Conservation (phyloP, 2,113 vertebrate genomes). For the Sinocyclocheilus grahami region DNA sequence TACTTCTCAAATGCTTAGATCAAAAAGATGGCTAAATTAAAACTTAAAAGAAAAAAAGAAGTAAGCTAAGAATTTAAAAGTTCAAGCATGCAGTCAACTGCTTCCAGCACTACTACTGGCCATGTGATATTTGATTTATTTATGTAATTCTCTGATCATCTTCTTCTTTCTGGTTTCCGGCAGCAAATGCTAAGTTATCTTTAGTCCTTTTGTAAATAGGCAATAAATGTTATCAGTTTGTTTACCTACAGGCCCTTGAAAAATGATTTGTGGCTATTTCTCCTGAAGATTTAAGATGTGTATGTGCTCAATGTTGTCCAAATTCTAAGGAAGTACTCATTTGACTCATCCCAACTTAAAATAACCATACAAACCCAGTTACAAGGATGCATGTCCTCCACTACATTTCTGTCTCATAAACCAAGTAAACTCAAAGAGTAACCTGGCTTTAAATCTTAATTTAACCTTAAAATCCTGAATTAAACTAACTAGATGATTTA, state of each 20-base stretch:
- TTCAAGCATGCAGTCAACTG: neutral
- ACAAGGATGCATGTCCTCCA: neutral
- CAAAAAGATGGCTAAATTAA: neutral
- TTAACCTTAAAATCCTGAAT: too few relatives aligned
- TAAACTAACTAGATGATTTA: too few relatives aligned
- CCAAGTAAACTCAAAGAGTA: neutral
- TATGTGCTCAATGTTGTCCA: neutral
- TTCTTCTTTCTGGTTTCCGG: neutral
- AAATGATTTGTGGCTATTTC: conserved; percentile 4
- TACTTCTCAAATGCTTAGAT: conserved; percentile 38
- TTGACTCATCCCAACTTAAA: neutral
- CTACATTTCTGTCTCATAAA: neutral
- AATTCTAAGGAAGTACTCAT: neutral
- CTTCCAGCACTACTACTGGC: neutral
- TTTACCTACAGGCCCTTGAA: conserved; percentile 1
- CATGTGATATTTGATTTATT: too few relatives aligned
- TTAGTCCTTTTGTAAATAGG: conserved; percentile 11
- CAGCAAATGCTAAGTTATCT: neutral
- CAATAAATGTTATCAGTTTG: conserved; percentile 16
- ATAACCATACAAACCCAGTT: neutral
- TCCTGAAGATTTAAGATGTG: neutral
- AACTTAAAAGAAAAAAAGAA: neutral
- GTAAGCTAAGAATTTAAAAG: neutral
- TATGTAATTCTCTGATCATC: too few relatives aligned
- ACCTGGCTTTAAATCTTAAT: neutral